A percentile compares a stretch with the other conserved stretches of the same genome.
These are phyloP conservation scores for Castor canadensis DNA, from an alignment of 2,113 vertebrate species.

Conservation along the genomic window DNA sequence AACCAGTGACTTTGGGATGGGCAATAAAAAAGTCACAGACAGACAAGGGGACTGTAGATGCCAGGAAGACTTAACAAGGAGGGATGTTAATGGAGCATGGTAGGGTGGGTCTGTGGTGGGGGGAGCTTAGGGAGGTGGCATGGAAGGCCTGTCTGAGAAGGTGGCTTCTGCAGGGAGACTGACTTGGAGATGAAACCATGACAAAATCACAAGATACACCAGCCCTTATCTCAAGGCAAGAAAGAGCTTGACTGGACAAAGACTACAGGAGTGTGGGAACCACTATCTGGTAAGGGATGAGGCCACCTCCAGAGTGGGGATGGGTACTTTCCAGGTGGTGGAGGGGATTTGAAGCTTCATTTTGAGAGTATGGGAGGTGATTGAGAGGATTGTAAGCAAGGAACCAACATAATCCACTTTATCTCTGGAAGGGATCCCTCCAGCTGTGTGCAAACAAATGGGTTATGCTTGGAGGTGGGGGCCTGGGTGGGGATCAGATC, in stretches of 20 bases:
- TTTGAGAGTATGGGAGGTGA: not conserved
- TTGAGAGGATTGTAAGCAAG: not conserved
- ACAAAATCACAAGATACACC: not conserved
- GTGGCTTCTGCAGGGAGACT: not conserved
- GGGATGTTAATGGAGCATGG: not conserved
- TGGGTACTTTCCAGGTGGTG: not conserved
- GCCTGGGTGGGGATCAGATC: too few species aligned
- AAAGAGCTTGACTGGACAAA: too few species aligned
- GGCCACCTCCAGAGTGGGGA: too few species aligned
- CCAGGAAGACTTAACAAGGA: accelerated
- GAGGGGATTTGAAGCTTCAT: not conserved
- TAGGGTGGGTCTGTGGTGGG: accelerated
- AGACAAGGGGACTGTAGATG: accelerated
- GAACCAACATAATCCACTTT: accelerated
- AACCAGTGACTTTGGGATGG: accelerated
- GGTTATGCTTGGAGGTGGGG: accelerated
- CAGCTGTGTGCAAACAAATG: accelerated
- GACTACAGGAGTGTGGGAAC: not conserved
- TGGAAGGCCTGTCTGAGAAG: not conserved
- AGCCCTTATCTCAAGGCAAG: accelerated
- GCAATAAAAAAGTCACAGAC: not conserved
- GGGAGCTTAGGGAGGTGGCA: too few species aligned
- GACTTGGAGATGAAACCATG: not conserved
- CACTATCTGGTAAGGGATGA: not conserved
- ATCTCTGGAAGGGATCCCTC: not conserved